Percentiles rank a stretch among this genome's conserved stretches.
Conservation (phyloP, 1,140 invertebrate genomes). For the Drosophila chauvacae region DNA sequence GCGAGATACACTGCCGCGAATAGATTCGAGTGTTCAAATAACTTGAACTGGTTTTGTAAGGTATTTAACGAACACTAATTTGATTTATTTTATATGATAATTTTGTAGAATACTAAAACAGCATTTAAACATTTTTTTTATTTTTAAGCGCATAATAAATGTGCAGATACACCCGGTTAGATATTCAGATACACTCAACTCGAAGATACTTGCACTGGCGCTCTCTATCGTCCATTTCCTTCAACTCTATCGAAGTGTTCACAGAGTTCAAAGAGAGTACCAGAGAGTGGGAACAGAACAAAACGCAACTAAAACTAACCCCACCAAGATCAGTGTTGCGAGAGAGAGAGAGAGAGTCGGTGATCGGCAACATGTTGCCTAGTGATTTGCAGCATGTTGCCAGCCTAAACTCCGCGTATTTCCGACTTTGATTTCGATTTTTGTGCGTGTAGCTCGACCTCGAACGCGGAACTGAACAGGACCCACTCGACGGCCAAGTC, state of each 20-base stretch:
- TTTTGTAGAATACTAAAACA: neutral
- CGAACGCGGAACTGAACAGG: constrained; percentile 77
- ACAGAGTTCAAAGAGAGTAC: neutral
- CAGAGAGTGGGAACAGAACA: neutral
- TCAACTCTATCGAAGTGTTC: neutral
- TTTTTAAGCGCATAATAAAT: neutral
- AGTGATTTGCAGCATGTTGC: constrained; percentile 38
- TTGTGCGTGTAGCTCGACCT: constrained; percentile 56
- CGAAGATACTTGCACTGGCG: neutral
- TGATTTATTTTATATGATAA: neutral
- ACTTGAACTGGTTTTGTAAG: neutral
- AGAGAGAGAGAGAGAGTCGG: constrained; percentile 3
- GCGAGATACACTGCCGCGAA: neutral
- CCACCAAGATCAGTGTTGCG: constrained; percentile 39
- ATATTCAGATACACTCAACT: neutral
- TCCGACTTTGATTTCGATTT: neutral
- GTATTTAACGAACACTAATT: neutral
- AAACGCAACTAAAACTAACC: neutral
- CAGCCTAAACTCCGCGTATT: neutral
- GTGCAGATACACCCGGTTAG: constrained; percentile 22
- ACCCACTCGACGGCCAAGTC: constrained; percentile 62
- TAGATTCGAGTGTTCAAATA: neutral
- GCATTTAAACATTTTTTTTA: neutral
- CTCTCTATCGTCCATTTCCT: neutral
- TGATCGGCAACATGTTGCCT: constrained; percentile 37